phyloP scores from a whole-genome alignment of 2,113 vertebrate species.

The Leucopternis melanops region DNA sequence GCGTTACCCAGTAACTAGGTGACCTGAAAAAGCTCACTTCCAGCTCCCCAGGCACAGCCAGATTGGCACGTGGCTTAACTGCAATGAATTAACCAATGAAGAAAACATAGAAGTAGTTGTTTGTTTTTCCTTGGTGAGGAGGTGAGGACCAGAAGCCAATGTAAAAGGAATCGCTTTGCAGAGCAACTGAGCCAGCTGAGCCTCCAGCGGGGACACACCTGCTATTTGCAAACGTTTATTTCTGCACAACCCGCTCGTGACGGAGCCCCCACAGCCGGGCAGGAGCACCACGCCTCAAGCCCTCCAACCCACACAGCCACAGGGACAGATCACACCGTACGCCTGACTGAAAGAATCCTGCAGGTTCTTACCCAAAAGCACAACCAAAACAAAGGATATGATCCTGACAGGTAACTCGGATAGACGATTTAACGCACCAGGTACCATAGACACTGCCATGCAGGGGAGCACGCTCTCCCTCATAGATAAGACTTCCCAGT shows the following conservation, averaged over 20 bases:
- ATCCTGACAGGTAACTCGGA: rapidly evolving
- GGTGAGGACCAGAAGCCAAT: background rate
- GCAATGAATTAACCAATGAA: rapidly evolving
- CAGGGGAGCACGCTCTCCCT: rapidly evolving
- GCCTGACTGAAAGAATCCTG: rapidly evolving
- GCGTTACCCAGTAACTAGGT: background rate
- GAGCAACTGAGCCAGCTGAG: rapidly evolving
- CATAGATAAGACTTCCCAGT: background rate
- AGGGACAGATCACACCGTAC: rapidly evolving
- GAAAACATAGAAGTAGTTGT: rapidly evolving
- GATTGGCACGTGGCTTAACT: rapidly evolving
- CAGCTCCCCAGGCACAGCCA: background rate
- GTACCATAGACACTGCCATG: rapidly evolving
- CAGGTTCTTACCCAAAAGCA: background rate
- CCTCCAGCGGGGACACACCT: rapidly evolving
- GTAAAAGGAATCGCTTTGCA: background rate
- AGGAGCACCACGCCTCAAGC: rapidly evolving
- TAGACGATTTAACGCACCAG: rapidly evolving
- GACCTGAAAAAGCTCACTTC: background rate
- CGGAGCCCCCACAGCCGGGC: rapidly evolving
- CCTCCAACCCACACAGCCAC: rapidly evolving
- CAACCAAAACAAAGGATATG: rapidly evolving
- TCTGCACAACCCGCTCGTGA: background rate
- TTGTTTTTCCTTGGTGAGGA: background rate
- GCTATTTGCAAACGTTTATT: rapidly evolving